phyloP scores from a whole-genome alignment of 2,113 vertebrate genomes.

The Stictonetta naevosa region DNA sequence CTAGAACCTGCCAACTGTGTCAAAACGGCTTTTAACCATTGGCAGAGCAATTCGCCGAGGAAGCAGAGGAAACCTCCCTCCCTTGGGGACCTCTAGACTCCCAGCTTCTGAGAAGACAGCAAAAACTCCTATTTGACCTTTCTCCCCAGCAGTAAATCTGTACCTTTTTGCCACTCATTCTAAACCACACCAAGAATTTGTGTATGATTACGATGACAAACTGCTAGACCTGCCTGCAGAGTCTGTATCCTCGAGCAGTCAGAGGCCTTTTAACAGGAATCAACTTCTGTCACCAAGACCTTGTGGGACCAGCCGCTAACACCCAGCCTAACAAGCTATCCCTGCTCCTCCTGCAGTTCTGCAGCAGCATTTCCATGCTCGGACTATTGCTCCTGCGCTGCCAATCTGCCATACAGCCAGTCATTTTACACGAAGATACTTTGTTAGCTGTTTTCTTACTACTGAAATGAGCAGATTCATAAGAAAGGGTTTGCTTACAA shows the following conservation, averaged over 20 bases:
- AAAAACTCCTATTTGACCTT: background rate
- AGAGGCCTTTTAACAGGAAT: background rate
- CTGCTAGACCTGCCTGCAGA: background rate
- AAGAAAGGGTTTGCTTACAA: background rate
- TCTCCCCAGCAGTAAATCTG: background rate
- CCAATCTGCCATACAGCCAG: accelerated
- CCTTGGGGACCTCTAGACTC: background rate
- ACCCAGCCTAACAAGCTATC: background rate
- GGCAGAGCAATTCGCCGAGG: background rate
- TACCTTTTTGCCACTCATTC: background rate
- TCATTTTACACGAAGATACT: background rate
- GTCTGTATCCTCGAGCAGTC: background rate
- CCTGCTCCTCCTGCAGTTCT: background rate
- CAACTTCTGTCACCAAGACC: background rate
- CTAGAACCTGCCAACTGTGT: accelerated
- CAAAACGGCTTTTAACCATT: background rate
- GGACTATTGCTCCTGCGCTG: background rate
- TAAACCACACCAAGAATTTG: background rate
- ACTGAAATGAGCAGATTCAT: background rate
- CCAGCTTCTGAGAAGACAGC: background rate
- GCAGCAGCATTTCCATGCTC: background rate
- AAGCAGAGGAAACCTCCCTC: background rate
- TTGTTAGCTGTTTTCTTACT: background rate
- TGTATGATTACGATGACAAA: background rate
- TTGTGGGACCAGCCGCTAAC: background rate